These are phyloP conservation scores for Oreohelix idahoensis DNA, from an alignment of 1,140 invertebrate genomes.

Conservation along the genomic window DNA sequence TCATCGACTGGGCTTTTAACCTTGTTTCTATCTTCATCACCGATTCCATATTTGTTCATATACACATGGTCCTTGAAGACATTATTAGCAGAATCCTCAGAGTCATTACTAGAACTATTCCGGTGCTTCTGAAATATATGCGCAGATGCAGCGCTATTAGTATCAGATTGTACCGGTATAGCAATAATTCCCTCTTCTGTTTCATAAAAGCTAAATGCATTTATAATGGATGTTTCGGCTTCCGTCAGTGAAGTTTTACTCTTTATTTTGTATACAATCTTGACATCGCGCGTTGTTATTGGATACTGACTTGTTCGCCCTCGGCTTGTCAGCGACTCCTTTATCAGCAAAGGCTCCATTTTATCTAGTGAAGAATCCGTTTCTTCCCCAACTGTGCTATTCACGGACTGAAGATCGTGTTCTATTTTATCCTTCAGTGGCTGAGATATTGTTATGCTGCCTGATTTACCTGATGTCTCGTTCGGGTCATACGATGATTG, in stretches of 20 bases:
- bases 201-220: not conserved
- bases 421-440: not conserved
- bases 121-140: too few relatives aligned
- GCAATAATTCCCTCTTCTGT: not conserved
- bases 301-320: not conserved
- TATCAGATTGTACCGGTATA: too few relatives aligned
- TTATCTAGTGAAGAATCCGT: too few relatives aligned
- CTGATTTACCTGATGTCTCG: not conserved
- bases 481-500: too few relatives aligned
- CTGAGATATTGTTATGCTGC: not conserved
- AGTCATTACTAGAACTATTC: too few relatives aligned
- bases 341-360: not conserved
- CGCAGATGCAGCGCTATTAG: too few relatives aligned
- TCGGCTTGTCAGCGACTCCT: not conserved
- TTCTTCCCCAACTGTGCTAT: not conserved
- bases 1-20: too few relatives aligned
- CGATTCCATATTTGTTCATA: too few relatives aligned
- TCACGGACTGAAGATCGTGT: not conserved
- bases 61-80: too few relatives aligned
- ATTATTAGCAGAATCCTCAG: too few relatives aligned
- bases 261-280: not conserved
- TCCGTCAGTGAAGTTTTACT: not conserved
- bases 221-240: not conserved
- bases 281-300: not conserved
- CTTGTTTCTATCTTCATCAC: too few relatives aligned